Conservation (phyloP, 2,113 vertebrate species). For the Jacana jacana region DNA sequence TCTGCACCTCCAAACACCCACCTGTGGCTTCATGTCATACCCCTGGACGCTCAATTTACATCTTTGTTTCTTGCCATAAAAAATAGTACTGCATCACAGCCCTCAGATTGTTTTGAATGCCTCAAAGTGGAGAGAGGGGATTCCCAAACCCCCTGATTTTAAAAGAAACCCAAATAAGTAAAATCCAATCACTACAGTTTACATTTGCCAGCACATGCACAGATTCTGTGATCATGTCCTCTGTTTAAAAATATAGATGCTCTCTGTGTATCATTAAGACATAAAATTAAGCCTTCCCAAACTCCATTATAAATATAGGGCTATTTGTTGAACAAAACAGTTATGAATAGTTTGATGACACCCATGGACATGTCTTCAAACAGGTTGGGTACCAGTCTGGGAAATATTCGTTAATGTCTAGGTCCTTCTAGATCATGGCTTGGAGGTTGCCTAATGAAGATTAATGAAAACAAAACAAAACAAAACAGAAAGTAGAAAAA, state of each 20-base stretch:
- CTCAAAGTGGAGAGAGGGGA: accelerated
- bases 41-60: not conserved
- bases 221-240: not conserved
- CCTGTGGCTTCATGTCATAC: accelerated
- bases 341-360: not conserved
- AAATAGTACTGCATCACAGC: not conserved
- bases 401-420: not conserved
- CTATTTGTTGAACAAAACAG: not conserved
- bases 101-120: not conserved
- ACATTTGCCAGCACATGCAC: not conserved
- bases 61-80: not conserved
- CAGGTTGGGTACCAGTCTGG: not conserved
- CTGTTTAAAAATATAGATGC: not conserved
- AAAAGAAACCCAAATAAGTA: not conserved
- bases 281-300: not conserved
- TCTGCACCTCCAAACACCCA: not conserved
- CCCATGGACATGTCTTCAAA: not conserved
- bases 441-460: not conserved
- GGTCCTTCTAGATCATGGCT: not conserved
- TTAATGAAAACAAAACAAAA: not conserved
- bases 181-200: accelerated
- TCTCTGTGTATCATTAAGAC: not conserved
- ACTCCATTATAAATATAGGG: not conserved
- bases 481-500: not conserved
- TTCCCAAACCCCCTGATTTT: not conserved